Evolutionary conservation across 2,113 vertebrate genomes (phyloP).

Genomic region (Nyctereutes procyonoides): DNA sequence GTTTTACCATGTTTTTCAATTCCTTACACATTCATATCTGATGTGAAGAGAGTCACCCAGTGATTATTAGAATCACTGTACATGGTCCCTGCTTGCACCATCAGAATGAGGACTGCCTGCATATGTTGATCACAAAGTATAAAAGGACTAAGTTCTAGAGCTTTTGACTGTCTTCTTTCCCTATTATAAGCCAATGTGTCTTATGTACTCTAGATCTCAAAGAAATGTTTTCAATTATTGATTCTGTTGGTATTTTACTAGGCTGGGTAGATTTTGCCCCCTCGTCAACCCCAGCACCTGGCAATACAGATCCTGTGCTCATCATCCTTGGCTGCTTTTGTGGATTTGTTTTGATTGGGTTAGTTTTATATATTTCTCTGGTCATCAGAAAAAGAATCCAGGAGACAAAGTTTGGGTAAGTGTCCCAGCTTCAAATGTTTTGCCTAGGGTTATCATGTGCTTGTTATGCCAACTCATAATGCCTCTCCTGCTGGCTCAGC

Average conservation of each 20-base stretch:
- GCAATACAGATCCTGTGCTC: conserved; percentile 83
- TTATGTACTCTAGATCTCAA: neutral
- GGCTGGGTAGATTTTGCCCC: conserved; percentile 85
- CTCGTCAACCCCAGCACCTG: conserved; percentile 87
- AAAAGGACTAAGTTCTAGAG: neutral
- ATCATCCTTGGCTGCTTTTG: conserved; percentile 90
- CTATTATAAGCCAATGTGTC: neutral
- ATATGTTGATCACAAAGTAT: neutral
- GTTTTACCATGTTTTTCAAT: neutral
- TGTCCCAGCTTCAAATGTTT: neutral
- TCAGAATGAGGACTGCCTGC: neutral
- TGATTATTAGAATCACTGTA: neutral
- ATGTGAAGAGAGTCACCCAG: neutral
- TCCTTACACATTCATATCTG: neutral
- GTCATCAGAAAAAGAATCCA: conserved; percentile 87
- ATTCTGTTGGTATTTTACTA: conserved; percentile 59
- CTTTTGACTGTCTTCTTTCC: neutral
- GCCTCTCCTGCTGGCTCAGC: neutral
- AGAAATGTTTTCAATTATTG: neutral
- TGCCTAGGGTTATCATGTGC: neutral
- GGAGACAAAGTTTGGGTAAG: conserved; percentile 92
- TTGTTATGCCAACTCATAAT: accelerated
- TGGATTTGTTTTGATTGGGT: conserved; percentile 85
- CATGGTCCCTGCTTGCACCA: neutral
- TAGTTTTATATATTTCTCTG: conserved; percentile 88